Evolutionary conservation across 1,140 invertebrate genomes (phyloP), one percentile per base, ranked within the genome.

Genomic region (Ceratina japonica): DNA sequence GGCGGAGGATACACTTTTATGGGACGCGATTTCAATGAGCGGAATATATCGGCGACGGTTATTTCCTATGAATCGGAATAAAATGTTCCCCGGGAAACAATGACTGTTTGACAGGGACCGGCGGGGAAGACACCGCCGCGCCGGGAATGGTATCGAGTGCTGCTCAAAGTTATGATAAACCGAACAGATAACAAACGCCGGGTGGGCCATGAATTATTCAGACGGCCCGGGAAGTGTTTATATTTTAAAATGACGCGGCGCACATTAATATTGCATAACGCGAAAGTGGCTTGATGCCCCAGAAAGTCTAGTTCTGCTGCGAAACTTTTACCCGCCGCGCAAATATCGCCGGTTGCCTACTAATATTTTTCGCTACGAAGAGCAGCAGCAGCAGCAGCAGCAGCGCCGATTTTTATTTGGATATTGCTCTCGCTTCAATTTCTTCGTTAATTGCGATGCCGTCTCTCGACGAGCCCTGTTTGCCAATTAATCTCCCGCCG

Each of bases 221-320:
- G 44, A 56, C 71, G 62, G 37, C 56, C 56, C 51, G 68, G 37
- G 71, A 84, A 84, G 82, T 84, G 82, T 84, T 84, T 84, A 82
- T 83, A 84, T 84, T 84, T 84, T 83, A 80, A 84, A 84, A 79
- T 83, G 81, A 83, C 71, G 82, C 76, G 31, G 66, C 65, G 44
- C 5, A 37, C 83, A 85, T 85, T 77, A 85, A 85, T 85, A 84
- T 85, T 85, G 82, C 74, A 85, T 84, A 70, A 65, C 64, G 65
- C 37, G 73, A 70, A 73, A 81, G 78, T 83, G 66, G 80, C 81
- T 82, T 70, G 82, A 72, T 66, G 56, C 56, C 61, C 65, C 71
- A 69, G 70, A 70, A 79, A 80, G 71, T 84, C 66, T 73, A 7
- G 37, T 72, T 49, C 71, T 61, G 78, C 75, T 83, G 80, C 66